phyloP scores from a whole-genome alignment of 2,113 vertebrate species.

The Mesoclemmys tuberculata region DNA sequence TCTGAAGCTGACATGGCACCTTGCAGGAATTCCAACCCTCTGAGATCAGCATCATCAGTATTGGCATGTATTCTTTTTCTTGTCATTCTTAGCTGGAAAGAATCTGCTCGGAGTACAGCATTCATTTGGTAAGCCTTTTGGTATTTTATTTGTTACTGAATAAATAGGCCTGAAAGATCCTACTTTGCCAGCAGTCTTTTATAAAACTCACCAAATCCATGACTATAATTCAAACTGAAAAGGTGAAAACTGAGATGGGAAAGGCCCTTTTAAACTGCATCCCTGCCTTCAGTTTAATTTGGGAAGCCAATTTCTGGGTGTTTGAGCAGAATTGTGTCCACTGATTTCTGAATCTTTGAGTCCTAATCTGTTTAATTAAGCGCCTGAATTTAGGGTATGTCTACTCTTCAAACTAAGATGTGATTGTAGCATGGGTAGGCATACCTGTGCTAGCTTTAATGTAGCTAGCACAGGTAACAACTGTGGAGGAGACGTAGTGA shows the following conservation, averaged over 20 bases:
- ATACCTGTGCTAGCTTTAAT: background rate
- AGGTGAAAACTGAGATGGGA: slow-evolving; percentile 17
- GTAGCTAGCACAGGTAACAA: background rate
- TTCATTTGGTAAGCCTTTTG: slow-evolving; percentile 53
- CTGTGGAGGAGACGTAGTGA: background rate
- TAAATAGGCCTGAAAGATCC: slow-evolving; percentile 59
- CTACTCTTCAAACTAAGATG: background rate
- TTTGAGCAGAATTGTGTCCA: background rate
- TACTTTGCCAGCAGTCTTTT: slow-evolving; percentile 61
- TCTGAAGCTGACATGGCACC: slow-evolving; percentile 79
- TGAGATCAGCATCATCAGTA: slow-evolving; percentile 75
- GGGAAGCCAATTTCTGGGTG: background rate
- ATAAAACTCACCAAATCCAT: slow-evolving; percentile 64
- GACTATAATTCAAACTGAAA: slow-evolving; percentile 59
- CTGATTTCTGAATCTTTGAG: slow-evolving; percentile 1
- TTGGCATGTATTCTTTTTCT: slow-evolving; percentile 58
- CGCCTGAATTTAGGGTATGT: background rate
- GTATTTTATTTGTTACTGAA: slow-evolving; percentile 64
- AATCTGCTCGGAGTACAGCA: slow-evolving; percentile 59
- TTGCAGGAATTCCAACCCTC: slow-evolving; percentile 70
- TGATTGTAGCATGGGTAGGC: background rate
- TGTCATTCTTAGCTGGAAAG: slow-evolving; percentile 63
- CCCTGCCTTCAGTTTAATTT: slow-evolving; percentile 43
- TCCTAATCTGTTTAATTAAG: background rate
- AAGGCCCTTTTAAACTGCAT: slow-evolving; percentile 61